Percentiles rank a stretch among this genome's conserved stretches.
Evolutionary conservation across 1,140 invertebrate genomes (phyloP).

Genomic region (Artemia franciscana): DNA sequence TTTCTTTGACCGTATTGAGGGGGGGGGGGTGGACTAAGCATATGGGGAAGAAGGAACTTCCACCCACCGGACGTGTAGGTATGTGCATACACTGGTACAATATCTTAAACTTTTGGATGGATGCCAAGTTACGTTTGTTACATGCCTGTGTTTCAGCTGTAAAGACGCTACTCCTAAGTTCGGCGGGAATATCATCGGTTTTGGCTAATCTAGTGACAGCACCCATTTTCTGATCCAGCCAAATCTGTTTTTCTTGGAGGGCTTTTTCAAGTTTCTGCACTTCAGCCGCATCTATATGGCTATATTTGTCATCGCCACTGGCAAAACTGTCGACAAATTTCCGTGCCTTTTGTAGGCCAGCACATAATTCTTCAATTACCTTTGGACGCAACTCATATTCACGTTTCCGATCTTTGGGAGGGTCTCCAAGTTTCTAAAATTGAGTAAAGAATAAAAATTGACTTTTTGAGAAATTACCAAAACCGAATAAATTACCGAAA

Average conservation of each 20-base stretch:
- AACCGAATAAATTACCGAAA: slow-evolving; percentile 41
- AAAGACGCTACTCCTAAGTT: slow-evolving; percentile 46
- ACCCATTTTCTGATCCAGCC: slow-evolving; percentile 44
- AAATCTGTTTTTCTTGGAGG: slow-evolving; percentile 28
- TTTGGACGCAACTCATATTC: slow-evolving; percentile 50
- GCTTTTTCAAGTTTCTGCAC: slow-evolving; percentile 37
- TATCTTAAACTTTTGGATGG: no score
- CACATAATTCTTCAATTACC: slow-evolving; percentile 49
- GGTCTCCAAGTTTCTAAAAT: neutral
- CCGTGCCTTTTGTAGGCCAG: slow-evolving; percentile 40
- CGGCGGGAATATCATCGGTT: slow-evolving; percentile 29
- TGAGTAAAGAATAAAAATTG: neutral
- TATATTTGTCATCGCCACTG: slow-evolving; percentile 49
- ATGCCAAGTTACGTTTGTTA: no score
- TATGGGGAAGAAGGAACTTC: no score
- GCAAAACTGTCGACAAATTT: slow-evolving; percentile 42
- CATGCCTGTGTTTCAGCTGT: slow-evolving; percentile 40
- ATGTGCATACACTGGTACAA: no score
- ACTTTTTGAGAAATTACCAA: neutral
- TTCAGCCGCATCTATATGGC: slow-evolving; percentile 55
- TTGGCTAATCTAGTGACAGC: slow-evolving; percentile 30
- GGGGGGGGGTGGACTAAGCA: no score
- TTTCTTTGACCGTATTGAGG: no score
- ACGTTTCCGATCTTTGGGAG: slow-evolving; percentile 43
- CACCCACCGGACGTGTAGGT: no score